Conservation (phyloP, 2,888 invertebrate species). For the Dynastes hyllus region DNA sequence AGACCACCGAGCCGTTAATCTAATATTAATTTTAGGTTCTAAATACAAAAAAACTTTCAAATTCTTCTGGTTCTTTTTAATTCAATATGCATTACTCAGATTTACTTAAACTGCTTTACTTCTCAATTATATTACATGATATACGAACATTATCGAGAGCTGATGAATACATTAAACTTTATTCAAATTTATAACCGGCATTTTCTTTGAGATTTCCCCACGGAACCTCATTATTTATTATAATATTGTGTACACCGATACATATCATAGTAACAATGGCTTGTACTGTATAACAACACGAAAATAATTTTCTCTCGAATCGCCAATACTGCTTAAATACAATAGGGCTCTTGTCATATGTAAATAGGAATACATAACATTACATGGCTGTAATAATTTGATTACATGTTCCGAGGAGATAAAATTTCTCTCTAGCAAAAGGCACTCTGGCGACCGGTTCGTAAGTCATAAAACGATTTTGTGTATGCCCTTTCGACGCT, state of each 20-base stretch:
- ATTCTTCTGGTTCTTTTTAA: too few relatives aligned
- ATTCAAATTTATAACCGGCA: constrained; percentile 38
- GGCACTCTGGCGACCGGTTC: constrained; percentile 38
- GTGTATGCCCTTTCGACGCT: constrained; percentile 48
- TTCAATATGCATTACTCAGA: neutral
- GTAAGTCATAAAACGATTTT: constrained; percentile 42
- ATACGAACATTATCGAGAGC: neutral
- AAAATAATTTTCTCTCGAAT: constrained; percentile 69
- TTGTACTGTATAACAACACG: constrained; percentile 67
- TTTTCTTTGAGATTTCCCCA: constrained; percentile 46
- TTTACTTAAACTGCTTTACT: neutral
- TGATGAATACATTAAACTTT: constrained; percentile 21
- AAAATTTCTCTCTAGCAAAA: constrained; percentile 48
- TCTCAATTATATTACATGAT: constrained; percentile 10
- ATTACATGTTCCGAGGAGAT: constrained; percentile 53
- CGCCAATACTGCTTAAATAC: constrained; percentile 68
- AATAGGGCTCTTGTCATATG: constrained; percentile 69
- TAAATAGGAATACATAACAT: constrained; percentile 64
- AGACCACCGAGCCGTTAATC: too few relatives aligned
- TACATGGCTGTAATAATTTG: constrained; percentile 55
- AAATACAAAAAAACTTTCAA: neutral
- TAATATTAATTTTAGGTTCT: too few relatives aligned
- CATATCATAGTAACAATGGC: constrained; percentile 67
- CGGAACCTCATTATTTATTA: constrained; percentile 65
- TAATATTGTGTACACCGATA: constrained; percentile 66